phyloP scores from a whole-genome alignment of 2,797 vertebrate species.

The Threskiornis aethiopicus region DNA sequence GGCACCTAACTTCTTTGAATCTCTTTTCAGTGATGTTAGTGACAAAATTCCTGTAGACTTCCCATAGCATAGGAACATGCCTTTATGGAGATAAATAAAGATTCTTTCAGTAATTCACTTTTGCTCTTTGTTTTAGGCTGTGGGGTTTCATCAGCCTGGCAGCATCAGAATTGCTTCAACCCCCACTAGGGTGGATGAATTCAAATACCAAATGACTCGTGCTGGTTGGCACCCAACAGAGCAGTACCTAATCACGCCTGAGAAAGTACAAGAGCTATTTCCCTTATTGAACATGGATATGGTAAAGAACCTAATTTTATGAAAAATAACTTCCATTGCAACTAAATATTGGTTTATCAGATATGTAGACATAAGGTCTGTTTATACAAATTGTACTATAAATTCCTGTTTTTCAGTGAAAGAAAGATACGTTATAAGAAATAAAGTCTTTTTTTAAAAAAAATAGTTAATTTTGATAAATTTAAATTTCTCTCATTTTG shows the following conservation, averaged over 20 bases:
- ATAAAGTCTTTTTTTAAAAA: neutral
- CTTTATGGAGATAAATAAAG: neutral
- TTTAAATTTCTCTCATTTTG: neutral
- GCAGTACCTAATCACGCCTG: conserved; percentile 88
- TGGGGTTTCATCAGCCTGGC: conserved; percentile 94
- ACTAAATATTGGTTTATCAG: neutral
- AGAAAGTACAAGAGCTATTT: conserved; percentile 89
- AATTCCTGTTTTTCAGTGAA: neutral
- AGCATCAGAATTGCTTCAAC: conserved; percentile 93
- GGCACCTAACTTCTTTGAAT: neutral
- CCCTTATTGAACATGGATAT: conserved; percentile 90
- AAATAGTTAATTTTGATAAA: neutral
- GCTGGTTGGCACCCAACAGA: conserved; percentile 88
- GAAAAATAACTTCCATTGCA: neutral
- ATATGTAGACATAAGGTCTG: neutral
- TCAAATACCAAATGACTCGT: conserved; percentile 94
- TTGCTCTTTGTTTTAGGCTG: conserved; percentile 76
- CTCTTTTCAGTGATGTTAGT: neutral
- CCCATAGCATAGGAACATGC: neutral
- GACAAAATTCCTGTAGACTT: neutral
- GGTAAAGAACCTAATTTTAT: conserved; percentile 72
- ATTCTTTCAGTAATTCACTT: neutral
- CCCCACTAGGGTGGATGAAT: conserved; percentile 89
- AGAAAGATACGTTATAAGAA: neutral
- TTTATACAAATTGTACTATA: neutral